Evolutionary conservation across 2,797 vertebrate genomes (phyloP).

Genomic region (Varecia variegata): DNA sequence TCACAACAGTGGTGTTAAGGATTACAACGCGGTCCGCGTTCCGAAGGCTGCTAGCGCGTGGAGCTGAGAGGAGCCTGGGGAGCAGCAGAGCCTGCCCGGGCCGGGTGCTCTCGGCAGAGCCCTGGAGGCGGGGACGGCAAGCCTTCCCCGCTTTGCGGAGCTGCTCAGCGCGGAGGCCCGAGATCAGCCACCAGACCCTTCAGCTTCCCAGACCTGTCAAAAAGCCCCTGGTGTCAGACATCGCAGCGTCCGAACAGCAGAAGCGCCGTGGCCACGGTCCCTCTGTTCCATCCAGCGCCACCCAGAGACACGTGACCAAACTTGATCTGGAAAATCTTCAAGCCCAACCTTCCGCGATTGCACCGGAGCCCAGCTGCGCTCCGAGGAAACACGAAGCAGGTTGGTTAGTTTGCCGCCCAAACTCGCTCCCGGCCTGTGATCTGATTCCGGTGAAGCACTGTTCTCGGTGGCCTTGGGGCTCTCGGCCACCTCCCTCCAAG

Average conservation of each 20-base stretch:
- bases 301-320: neutral
- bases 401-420: neutral
- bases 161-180: too few species aligned
- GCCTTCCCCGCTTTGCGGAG: neutral
- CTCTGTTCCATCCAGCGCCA: neutral
- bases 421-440: neutral
- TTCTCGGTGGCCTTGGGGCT: neutral
- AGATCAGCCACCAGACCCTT: neutral
- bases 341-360: neutral
- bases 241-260: neutral
- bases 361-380: neutral
- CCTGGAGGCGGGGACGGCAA: neutral
- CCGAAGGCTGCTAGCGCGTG: slow-evolving; percentile 23
- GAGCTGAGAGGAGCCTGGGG: neutral
- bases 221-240: neutral
- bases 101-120: neutral
- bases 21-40: slow-evolving; percentile 46
- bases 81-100: neutral
- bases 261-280: neutral
- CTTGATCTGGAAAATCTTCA: neutral
- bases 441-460: neutral
- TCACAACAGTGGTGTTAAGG: slow-evolving; percentile 73
- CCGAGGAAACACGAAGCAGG: neutral
- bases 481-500: neutral
- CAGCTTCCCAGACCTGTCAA: neutral